These are phyloP conservation scores for Acromyrmex heyeri DNA, from an alignment of 1,140 invertebrate genomes.

Conservation along the genomic window DNA sequence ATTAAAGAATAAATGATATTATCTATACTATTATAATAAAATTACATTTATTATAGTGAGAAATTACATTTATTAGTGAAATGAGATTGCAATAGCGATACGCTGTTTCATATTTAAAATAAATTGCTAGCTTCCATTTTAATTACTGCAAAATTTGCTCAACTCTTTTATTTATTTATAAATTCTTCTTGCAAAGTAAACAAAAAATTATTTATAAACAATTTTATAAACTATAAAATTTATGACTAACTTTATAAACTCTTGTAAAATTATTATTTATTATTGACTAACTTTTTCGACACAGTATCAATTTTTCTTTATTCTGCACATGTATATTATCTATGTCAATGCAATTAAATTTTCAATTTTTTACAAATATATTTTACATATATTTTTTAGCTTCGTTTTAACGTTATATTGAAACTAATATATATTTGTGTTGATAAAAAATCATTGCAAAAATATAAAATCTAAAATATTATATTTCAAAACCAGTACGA, in stretches of 20 bases:
- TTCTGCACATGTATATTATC: background rate
- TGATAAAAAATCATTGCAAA: constrained; percentile 11
- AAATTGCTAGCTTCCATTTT: constrained; percentile 7
- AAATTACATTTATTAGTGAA: background rate
- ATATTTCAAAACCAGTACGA: background rate
- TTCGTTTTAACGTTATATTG: background rate
- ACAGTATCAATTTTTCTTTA: background rate
- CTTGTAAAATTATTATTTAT: background rate
- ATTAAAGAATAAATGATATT: background rate
- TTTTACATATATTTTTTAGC: background rate
- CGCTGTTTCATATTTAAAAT: background rate
- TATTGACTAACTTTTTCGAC: background rate
- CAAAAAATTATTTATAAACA: too few relatives aligned
- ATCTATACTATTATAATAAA: too few relatives aligned
- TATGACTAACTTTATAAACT: too few relatives aligned
- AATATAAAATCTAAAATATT: background rate
- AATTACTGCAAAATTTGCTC: background rate
- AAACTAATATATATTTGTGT: background rate
- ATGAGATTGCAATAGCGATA: background rate
- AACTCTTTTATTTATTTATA: too few relatives aligned
- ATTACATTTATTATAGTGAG: too few relatives aligned
- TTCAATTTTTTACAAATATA: background rate
- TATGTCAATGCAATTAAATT: constrained; percentile 5
- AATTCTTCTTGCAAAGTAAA: too few relatives aligned
- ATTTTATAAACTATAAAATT: too few relatives aligned